Evolutionary conservation across 2,797 vertebrate genomes (phyloP), one percentile per base, ranked within the genome.

Genomic region (Emydoidea blandingii): DNA sequence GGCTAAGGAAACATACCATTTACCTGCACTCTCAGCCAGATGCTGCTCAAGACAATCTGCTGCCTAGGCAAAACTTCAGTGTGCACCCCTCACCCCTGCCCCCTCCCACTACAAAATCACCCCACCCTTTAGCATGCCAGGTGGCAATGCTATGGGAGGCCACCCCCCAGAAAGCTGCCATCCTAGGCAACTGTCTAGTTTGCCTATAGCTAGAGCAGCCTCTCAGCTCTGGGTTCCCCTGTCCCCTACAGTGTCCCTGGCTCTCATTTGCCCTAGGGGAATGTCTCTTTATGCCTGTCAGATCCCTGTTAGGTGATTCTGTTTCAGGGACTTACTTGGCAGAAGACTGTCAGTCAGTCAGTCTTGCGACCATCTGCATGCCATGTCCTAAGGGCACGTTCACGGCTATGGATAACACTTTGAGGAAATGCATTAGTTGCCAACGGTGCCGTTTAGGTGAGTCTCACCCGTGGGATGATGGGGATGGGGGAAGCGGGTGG

Each of bases 291-390:
- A 19, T 59, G 81, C 68, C 52, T 87, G 41, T 79, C 80, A 90
- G 94, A 87, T 34, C 19, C 90, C 74, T 94, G 1, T 37, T 86
- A 57, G 65, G 2, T 49, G 37, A 83, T 94, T 94, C 85, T 94
- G 59, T 94, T 96, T 83, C 93, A 98, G 97, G 97, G 84, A 98
- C 97, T 23, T 97, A 96, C 90, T 96, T 97, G 91, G 83, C 10
- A 87, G 92, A 96, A 94, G 93, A 98, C 82, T 98, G 97, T 92
- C 82, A 85, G 59, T 47, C n/a, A 12, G 37, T 87, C 72, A 87
- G 16, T 14, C 91, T 83, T 80, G 88, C 91, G 29, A 23, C 97
- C 31, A 0, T 65, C 3, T 98, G 97, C 47, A 79, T 37, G 6
- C 90, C 37, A 0, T 98, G 97, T 89, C 49, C 90, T 37, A 37